Conservation (phyloP, 1,140 invertebrate genomes). For the Cataglyphis hispanica region DNA sequence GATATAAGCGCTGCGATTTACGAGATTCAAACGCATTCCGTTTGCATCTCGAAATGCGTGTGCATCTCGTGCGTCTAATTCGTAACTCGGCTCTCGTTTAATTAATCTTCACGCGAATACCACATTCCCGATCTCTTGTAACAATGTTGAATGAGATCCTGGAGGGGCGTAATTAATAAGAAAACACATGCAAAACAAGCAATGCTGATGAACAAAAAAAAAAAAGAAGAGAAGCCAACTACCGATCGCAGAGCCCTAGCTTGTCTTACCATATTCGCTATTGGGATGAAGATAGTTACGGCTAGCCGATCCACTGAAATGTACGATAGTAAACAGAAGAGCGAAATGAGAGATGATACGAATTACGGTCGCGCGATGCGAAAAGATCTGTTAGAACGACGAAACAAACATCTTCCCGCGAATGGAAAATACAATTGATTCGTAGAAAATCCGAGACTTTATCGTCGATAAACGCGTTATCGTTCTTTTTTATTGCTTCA, state of each 20-base stretch:
- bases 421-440: not conserved
- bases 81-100: constrained; percentile 30
- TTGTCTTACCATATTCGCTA: constrained; percentile 86
- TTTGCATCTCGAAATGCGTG: constrained; percentile 5
- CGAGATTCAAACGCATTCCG: constrained; percentile 25
- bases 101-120: not conserved
- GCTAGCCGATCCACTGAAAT: constrained; percentile 87
- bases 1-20: not conserved
- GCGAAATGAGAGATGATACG: constrained; percentile 65
- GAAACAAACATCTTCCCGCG: constrained; percentile 15
- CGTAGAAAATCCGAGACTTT: not conserved
- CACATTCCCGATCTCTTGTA: not conserved
- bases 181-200: constrained; percentile 69
- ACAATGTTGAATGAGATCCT: constrained; percentile 28
- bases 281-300: constrained; percentile 87
- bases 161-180: constrained; percentile 46
- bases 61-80: constrained; percentile 20
- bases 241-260: constrained; percentile 74
- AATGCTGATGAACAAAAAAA: constrained; percentile 53
- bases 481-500: not conserved
- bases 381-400: not conserved
- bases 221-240: constrained; percentile 69
- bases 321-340: constrained; percentile 85
- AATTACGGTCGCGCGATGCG: constrained; percentile 32
- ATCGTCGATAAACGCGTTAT: not conserved